These are phyloP conservation scores for Choristoneura rosaceana DNA, from an alignment of 2,888 invertebrate species.

Conservation along the genomic window DNA sequence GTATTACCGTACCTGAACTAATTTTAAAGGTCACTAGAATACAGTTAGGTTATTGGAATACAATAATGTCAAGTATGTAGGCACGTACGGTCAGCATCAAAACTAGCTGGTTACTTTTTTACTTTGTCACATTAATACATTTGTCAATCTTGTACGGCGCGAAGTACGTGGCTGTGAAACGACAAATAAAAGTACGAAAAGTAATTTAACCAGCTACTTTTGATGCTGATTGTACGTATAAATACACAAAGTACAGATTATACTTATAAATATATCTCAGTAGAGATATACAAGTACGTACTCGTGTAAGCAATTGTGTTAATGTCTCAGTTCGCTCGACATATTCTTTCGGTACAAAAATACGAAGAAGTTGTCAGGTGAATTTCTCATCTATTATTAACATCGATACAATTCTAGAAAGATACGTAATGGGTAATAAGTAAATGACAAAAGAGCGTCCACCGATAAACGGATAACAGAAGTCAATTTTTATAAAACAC, in stretches of 20 bases:
- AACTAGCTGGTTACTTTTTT: too few relatives aligned
- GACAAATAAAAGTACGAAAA: too few relatives aligned
- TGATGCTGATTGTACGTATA: background rate
- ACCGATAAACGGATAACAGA: slow-evolving; percentile 25
- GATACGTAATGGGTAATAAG: slow-evolving; percentile 16
- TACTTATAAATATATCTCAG: background rate
- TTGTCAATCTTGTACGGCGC: too few relatives aligned
- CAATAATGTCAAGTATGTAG: too few relatives aligned
- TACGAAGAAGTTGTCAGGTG: slow-evolving; percentile 1
- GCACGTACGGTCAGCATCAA: too few relatives aligned
- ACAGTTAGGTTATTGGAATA: background rate
- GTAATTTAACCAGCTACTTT: too few relatives aligned
- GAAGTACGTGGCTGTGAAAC: too few relatives aligned
- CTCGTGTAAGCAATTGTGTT: slow-evolving; percentile 6
- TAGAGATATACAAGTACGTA: background rate
- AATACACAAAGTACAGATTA: background rate
- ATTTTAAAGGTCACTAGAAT: background rate
- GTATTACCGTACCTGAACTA: too few relatives aligned
- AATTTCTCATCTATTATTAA: slow-evolving; percentile 16
- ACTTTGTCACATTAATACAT: too few relatives aligned
- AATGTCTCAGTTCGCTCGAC: slow-evolving; percentile 5
- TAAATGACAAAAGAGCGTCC: slow-evolving; percentile 20
- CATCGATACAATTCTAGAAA: slow-evolving; percentile 12
- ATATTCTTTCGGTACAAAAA: slow-evolving; percentile 3
- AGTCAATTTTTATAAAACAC: slow-evolving; percentile 38